Evolutionary conservation across 2,113 vertebrate genomes (phyloP).

Genomic region (Prietella phreatophila): DNA sequence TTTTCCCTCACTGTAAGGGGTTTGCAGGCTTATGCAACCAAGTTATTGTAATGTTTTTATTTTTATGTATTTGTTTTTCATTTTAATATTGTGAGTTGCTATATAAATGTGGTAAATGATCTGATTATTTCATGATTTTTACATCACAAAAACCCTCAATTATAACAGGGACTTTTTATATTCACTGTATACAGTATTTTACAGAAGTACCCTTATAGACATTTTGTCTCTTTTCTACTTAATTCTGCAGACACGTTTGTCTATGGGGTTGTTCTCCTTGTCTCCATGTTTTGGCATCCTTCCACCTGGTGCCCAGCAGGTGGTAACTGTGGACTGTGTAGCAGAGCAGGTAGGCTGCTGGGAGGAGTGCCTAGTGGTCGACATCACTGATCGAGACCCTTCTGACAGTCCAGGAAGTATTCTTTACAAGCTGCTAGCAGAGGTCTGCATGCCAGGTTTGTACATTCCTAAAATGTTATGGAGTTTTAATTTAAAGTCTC

Average conservation of each 20-base stretch:
- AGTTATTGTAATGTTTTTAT: too few relatives aligned
- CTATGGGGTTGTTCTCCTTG: slow-evolving; percentile 79
- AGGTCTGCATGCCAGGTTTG: slow-evolving; percentile 85
- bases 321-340: slow-evolving; percentile 79
- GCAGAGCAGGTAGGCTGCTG: slow-evolving; percentile 77
- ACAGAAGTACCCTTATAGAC: neutral
- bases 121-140: neutral
- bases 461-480: neutral
- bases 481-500: neutral
- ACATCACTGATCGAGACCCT: slow-evolving; percentile 81
- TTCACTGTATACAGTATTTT: neutral
- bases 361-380: slow-evolving; percentile 75
- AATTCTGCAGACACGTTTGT: slow-evolving; percentile 68
- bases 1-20: too few relatives aligned
- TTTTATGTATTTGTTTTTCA: too few relatives aligned
- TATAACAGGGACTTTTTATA: neutral
- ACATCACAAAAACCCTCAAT: neutral
- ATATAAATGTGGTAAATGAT: too few relatives aligned
- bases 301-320: slow-evolving; percentile 68
- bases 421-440: slow-evolving; percentile 74
- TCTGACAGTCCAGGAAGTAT: slow-evolving; percentile 76
- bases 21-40: neutral
- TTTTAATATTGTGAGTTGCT: too few relatives aligned
- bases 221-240: neutral
- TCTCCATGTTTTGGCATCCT: slow-evolving; percentile 77